Evolutionary conservation across 2,888 invertebrate genomes (phyloP).

Genomic region (Metalampra italica): DNA sequence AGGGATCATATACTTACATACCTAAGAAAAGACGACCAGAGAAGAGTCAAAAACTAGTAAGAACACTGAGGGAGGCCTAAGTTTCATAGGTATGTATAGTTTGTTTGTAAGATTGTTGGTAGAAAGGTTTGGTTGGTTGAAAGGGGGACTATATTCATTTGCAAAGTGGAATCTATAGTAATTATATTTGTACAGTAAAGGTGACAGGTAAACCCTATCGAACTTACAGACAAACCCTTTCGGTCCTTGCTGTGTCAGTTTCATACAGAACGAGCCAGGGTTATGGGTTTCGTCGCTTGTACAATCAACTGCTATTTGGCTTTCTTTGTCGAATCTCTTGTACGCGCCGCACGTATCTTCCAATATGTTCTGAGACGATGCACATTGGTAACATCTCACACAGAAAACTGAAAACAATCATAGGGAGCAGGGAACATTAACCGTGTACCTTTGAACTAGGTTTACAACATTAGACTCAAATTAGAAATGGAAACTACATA

Average conservation of each 20-base stretch:
- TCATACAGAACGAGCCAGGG: conserved; percentile 98
- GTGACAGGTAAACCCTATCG: no score
- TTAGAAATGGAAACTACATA: conserved; percentile 14
- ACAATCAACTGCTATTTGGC: conserved; percentile 95
- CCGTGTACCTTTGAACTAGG: no score
- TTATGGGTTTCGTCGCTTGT: conserved; percentile 95
- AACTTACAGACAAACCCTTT: conserved; percentile 95
- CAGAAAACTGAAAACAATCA: conserved; percentile 74
- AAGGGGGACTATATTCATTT: no score
- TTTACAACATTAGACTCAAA: neutral
- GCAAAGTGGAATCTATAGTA: no score
- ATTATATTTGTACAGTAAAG: no score
- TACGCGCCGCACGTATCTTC: conserved; percentile 96
- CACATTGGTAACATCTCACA: conserved; percentile 96
- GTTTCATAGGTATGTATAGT: no score
- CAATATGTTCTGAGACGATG: conserved; percentile 87
- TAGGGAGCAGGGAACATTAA: neutral
- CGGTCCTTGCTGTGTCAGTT: conserved; percentile 95
- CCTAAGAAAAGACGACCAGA: no score
- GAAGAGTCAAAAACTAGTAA: no score
- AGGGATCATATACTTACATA: no score
- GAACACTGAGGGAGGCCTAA: no score
- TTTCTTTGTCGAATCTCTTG: conserved; percentile 87
- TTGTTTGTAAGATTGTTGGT: no score
- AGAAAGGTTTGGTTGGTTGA: no score